Percentiles rank a stretch among this genome's conserved stretches.
phyloP scores from a whole-genome alignment of 2,113 vertebrate species.

The Opisthocomus hoazin region DNA sequence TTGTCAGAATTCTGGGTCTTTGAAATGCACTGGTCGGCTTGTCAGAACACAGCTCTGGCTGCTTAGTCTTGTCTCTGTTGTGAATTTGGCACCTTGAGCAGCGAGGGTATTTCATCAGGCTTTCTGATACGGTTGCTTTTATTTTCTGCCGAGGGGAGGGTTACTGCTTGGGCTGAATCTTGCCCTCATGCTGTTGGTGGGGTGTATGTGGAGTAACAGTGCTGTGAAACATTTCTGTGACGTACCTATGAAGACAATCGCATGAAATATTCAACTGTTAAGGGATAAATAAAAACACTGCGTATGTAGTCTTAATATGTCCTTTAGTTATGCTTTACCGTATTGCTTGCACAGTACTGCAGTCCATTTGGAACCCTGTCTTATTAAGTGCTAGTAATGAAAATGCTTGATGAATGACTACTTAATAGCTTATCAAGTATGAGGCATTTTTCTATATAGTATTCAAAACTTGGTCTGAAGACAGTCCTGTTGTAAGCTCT shows the following conservation, averaged over 20 bases:
- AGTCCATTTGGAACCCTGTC: neutral
- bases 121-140: neutral
- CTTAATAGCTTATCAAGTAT: neutral
- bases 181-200: neutral
- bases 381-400: neutral
- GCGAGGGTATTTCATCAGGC: accelerated
- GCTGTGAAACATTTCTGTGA: neutral
- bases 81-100: neutral
- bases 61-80: neutral
- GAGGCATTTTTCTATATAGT: neutral
- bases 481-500: neutral
- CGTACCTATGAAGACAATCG: neutral
- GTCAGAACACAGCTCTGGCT: neutral
- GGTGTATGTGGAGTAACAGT: accelerated
- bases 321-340: neutral
- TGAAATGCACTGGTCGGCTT: neutral
- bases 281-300: neutral
- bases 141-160: neutral
- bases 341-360: neutral
- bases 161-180: neutral
- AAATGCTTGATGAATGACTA: neutral
- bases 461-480: neutral
- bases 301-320: neutral
- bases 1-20: neutral
- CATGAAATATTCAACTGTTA: neutral